A percentile compares a stretch with the other conserved stretches of the same genome.
Conservation (phyloP, 2,888 invertebrate species). For the Mesorhabditis spiculigera region DNA sequence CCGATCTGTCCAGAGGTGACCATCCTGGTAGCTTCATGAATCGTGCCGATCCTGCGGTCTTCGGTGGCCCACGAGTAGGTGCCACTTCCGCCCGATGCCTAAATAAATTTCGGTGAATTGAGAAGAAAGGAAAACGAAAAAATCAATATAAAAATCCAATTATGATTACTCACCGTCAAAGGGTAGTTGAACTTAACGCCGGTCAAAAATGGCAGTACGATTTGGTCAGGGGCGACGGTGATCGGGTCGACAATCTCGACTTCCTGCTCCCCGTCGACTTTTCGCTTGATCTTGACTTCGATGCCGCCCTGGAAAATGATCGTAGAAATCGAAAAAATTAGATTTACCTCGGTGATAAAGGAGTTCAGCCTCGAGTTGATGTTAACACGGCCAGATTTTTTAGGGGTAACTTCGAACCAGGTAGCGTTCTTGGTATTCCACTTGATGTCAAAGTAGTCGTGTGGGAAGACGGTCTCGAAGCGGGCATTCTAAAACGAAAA, state of each 20-base stretch:
- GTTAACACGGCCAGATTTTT: slow-evolving; percentile 26
- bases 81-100: slow-evolving; percentile 47
- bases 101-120: slow-evolving; percentile 5
- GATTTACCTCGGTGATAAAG: slow-evolving; percentile 25
- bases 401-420: slow-evolving; percentile 40
- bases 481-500: slow-evolving; percentile 40
- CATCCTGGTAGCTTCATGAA: slow-evolving; percentile 33
- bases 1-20: slow-evolving; percentile 33
- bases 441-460: slow-evolving; percentile 27
- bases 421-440: slow-evolving; percentile 36
- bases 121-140: not conserved
- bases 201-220: slow-evolving; percentile 39
- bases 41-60: slow-evolving; percentile 27
- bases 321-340: slow-evolving; percentile 1
- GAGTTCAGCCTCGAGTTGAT: slow-evolving; percentile 32
- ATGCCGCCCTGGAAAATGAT: slow-evolving; percentile 21
- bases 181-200: slow-evolving; percentile 18
- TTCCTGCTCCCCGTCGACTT: slow-evolving; percentile 39
- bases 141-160: not conserved
- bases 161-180: slow-evolving; percentile 19
- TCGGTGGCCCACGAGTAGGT: slow-evolving; percentile 33
- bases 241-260: slow-evolving; percentile 41
- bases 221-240: slow-evolving; percentile 27
- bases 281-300: slow-evolving; percentile 20
- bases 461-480: slow-evolving; percentile 38